Evolutionary conservation across 1,140 invertebrate genomes (phyloP).

Genomic region (Cyrtorhinus lividipennis): DNA sequence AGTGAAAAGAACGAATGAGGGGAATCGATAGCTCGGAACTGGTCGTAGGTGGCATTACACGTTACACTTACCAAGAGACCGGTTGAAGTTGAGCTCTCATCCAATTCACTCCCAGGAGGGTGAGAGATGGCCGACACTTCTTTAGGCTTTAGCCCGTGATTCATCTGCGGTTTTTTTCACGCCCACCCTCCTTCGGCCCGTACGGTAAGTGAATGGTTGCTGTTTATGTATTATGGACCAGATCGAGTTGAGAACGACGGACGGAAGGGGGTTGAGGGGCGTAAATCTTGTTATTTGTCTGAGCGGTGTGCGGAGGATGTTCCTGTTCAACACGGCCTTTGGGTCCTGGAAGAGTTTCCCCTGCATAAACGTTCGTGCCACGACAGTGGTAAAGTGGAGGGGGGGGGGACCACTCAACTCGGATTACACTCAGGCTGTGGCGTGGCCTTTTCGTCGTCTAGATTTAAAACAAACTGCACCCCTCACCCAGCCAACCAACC

Average conservation of each 20-base stretch:
- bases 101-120: neutral
- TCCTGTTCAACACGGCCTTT: too few relatives aligned
- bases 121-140: neutral
- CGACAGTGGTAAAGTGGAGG: too few relatives aligned
- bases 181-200: neutral
- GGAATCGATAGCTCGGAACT: too few relatives aligned
- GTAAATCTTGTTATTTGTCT: neutral
- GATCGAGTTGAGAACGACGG: neutral
- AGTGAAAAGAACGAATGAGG: too few relatives aligned
- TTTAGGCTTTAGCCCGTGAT: neutral
- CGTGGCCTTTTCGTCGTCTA: neutral
- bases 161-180: neutral
- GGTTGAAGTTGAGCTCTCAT: neutral
- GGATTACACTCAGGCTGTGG: too few relatives aligned
- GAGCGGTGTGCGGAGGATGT: too few relatives aligned
- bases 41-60: neutral
- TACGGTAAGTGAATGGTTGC: neutral
- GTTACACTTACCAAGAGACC: too few relatives aligned
- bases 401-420: neutral
- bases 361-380: neutral
- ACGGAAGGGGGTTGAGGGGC: too few relatives aligned
- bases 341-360: neutral
- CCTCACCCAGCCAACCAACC: too few relatives aligned
- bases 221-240: neutral
- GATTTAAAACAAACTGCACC: neutral